Base-by-base conservation (phyloP, 2,113 vertebrate genomes). In the Leucosticte australis region DNA sequence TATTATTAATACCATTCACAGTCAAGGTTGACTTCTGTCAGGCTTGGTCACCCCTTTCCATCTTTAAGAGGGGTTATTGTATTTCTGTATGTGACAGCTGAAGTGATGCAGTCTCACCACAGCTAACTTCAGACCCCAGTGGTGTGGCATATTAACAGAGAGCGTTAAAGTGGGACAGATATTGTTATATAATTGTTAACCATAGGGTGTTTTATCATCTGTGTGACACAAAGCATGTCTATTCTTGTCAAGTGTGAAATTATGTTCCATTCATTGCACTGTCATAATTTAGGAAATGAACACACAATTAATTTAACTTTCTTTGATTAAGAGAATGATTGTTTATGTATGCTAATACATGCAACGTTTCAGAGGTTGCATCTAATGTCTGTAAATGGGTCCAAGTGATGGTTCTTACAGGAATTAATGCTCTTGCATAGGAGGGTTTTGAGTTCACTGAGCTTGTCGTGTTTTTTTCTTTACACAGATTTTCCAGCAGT, bases 401-500 rank as follows among this genome's bases (percentile, higher is more conserved):
- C 22, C 93, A 93, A 69, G 46, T 55, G 68, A 64, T 85, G 87
- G 35, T 73, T 65, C 23, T 94, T 82, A 47, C 6, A 83, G 44
- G 19, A 39, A 63, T 44, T 88, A 65, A 68, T 94, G 49, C 31
- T 76, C 33, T n/a, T 63, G 33, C 60, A n/a, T 44, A 73, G 49
- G 17, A 81, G 63, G 47, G 49, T 89, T 85, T 94, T 83, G 21
- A 85, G 79, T 89, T 33, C 39, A 55, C 15, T 41, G 74, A 77
- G 81, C 31, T 85, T 93, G 49, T n/a, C 13, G 1, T 71, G 2
- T 90, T 63, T 70, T 70, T 85, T 59, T 21, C 83, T 95, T 67
- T 75, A 16, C 35, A 7, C 92, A 99, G 99, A 99, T 97, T 99
- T 99, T 93, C 99, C 99, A 11, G 98, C 99, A 5, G 98, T 99